Evolutionary conservation across 2,113 vertebrate genomes (phyloP).

Genomic region (Tapirus terrestris): DNA sequence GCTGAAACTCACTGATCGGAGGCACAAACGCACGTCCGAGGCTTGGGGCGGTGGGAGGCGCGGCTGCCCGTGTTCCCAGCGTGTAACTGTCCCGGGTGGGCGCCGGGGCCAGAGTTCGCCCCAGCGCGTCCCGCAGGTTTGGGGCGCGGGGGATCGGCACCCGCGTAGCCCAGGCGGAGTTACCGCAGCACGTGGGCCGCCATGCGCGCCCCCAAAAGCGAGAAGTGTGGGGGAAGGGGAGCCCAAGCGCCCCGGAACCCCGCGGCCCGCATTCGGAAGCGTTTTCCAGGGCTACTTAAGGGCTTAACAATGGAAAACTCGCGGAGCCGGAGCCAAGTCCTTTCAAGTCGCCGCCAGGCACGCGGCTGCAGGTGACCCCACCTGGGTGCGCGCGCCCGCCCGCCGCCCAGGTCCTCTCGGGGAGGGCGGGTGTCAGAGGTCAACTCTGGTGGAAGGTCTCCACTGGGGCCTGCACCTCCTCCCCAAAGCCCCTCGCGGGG

Average conservation of each 20-base stretch:
- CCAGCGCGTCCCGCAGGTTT: too few relatives aligned
- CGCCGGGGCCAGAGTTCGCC: background rate
- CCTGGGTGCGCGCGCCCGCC: slow-evolving; percentile 17
- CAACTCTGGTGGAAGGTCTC: background rate
- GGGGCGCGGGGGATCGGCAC: background rate
- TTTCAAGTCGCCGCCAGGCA: slow-evolving; percentile 79
- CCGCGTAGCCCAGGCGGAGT: background rate
- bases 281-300: slow-evolving; percentile 58
- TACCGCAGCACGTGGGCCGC: background rate
- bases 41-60: background rate
- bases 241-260: background rate
- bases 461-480: background rate
- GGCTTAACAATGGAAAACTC: slow-evolving; percentile 70
- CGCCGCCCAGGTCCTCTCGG: background rate
- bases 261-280: slow-evolving; percentile 54
- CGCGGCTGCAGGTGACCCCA: slow-evolving; percentile 74
- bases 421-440: background rate
- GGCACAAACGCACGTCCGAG: background rate
- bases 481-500: background rate
- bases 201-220: background rate
- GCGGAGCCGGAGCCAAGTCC: background rate
- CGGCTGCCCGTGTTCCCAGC: background rate
- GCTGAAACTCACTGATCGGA: background rate
- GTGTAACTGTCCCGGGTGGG: background rate
- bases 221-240: background rate